phyloP scores from a whole-genome alignment of 2,113 vertebrate genomes.

The Spilogale gracilis region DNA sequence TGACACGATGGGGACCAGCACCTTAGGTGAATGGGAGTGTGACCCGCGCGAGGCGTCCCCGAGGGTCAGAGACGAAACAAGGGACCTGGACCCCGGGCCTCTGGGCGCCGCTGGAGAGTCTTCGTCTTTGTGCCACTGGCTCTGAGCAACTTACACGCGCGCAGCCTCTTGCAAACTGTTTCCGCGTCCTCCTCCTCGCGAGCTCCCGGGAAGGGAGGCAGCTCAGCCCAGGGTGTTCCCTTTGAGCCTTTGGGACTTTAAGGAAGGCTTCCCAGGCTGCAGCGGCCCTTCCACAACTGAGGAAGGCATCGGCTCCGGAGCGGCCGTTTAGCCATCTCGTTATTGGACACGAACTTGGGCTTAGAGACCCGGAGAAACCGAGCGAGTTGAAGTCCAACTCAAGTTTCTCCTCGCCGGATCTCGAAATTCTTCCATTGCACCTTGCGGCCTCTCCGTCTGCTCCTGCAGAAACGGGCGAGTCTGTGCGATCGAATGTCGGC shows the following conservation, averaged over 20 bases:
- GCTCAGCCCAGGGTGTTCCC: neutral
- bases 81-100: neutral
- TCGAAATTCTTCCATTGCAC: neutral
- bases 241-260: neutral
- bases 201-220: neutral
- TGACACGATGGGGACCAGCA: neutral
- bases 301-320: neutral
- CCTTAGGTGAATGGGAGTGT: neutral
- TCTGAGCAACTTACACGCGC: neutral
- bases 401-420: neutral
- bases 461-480: neutral
- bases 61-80: neutral
- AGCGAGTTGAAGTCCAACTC: neutral
- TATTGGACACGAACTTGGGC: neutral
- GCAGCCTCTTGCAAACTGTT: neutral
- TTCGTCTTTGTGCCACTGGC: accelerated
- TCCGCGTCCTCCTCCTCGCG: neutral
- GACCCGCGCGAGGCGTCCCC: accelerated
- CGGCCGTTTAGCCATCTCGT: neutral
- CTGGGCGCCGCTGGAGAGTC: accelerated
- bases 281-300: accelerated
- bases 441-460: neutral
- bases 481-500: neutral
- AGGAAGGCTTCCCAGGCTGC: neutral
- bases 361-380: neutral